Base-by-base conservation (phyloP, 2,888 invertebrate species). In the Lordiphosa andalusiaca region DNA sequence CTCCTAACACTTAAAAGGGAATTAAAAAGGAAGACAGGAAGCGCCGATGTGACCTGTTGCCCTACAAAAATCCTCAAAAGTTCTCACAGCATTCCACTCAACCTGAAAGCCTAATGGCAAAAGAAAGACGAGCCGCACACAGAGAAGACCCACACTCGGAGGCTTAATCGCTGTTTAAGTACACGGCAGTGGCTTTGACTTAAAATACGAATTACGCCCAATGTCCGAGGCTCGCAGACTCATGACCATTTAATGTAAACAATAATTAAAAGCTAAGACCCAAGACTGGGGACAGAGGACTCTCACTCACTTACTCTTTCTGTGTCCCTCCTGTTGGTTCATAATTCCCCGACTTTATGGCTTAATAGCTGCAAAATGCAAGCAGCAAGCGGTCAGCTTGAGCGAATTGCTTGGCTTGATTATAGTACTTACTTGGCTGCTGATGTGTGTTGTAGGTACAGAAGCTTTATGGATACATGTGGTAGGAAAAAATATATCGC, bases 171-270 rank as follows among this genome's bases (percentile, higher is more conserved):
- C 80, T 63, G 83, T 81, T 81, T 84, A 84, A 84, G 85, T 84
- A 73, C 83, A 76, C 85, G 64, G 80, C 73, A 65, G 71, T 65
- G 53, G 60, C 49, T 50, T 39, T 51, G 50, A 74, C 73, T 70
- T 71, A 66, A 75, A 75, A 82, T 56, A 85, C 80, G 85, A 83
- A 84, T 84, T 76, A 81, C 83, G 85, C 85, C 85, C 80, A 82
- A 84, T 82, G 65, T 68, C 74, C 57, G 56, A 52, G 37, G 44
- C 25, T 47, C 47, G 47, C 64, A 64, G 78, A 84, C 82, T 72
- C 80, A 82, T 84, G 83, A 81, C 81, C 83, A 80, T 80, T 81
- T 81, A 81, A 81, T 81, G 85, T 80, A 81, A 84, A 84, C 81
- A 81, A 81, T 85, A 81, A 81, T 81, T 81, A 81, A 81, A 85